A percentile compares a stretch with the other conserved stretches of the same genome.
Evolutionary conservation across 2,888 invertebrate genomes (phyloP).

Genomic region (Danaus chrysippus): DNA sequence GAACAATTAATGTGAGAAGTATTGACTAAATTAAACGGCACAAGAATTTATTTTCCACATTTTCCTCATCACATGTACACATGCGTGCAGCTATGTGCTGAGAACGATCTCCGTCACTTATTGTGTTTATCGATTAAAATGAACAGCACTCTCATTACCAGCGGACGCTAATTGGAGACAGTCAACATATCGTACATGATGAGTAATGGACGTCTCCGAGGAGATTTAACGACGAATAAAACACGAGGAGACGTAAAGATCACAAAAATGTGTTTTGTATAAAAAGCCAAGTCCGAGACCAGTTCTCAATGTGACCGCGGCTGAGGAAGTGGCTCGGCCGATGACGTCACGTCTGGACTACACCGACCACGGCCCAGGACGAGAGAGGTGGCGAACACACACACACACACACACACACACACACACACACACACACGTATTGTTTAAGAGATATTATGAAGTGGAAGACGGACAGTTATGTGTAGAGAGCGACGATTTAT

Average conservation of each 20-base stretch:
- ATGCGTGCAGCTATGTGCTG: background rate
- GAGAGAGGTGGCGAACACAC: slow-evolving; percentile 8
- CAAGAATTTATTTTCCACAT: background rate
- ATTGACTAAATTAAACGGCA: background rate
- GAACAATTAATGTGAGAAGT: too few relatives aligned
- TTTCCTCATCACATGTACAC: slow-evolving; percentile 4
- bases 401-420: background rate
- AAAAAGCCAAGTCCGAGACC: slow-evolving; percentile 12
- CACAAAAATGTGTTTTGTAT: slow-evolving; percentile 1
- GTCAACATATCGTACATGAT: too few relatives aligned
- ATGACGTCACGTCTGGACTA: slow-evolving; percentile 19
- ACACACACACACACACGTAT: background rate
- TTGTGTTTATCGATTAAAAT: too few relatives aligned
- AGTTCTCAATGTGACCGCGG: slow-evolving; percentile 29
- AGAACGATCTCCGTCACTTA: too few relatives aligned
- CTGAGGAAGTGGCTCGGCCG: slow-evolving; percentile 25
- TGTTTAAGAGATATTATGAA: too few relatives aligned
- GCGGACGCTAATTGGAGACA: too few relatives aligned
- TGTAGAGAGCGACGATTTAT: too few relatives aligned
- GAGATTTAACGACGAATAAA: background rate
- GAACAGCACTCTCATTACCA: too few relatives aligned
- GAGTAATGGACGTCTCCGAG: too few relatives aligned
- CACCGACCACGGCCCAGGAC: slow-evolving; percentile 14
- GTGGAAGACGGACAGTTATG: too few relatives aligned
- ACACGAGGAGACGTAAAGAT: background rate